A percentile compares a stretch with the other conserved stretches of the same genome.
Evolutionary conservation across 2,113 vertebrate species (phyloP).

Genomic region (Callaeas wilsoni): DNA sequence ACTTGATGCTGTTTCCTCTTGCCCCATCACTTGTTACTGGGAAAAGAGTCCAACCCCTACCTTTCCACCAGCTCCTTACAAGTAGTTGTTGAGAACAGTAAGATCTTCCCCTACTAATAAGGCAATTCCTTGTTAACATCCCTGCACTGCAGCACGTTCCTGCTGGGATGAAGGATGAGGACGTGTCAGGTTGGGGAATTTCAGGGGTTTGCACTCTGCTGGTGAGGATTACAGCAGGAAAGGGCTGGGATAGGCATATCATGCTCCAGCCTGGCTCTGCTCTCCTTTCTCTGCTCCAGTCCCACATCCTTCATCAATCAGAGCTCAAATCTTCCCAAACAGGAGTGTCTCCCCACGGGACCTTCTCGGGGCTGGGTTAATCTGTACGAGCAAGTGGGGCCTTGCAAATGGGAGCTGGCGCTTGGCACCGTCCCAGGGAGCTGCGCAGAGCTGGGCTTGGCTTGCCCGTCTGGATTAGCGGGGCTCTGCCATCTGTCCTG

Average conservation of each 20-base stretch:
- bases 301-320: background rate
- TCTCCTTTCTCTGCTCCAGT: background rate
- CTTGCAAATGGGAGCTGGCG: background rate
- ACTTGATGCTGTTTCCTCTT: background rate
- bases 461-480: background rate
- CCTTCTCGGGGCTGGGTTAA: background rate
- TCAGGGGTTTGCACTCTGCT: background rate
- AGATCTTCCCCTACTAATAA: background rate
- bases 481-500: slow-evolving; percentile 46
- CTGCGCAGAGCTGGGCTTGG: background rate
- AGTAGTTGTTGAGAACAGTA: background rate
- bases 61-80: background rate
- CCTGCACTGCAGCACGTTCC: rapidly evolving
- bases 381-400: background rate
- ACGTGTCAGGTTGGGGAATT: background rate
- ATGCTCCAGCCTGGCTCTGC: background rate
- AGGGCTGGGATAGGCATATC: rapidly evolving
- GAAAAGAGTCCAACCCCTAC: background rate
- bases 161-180: background rate
- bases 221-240: background rate
- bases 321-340: background rate
- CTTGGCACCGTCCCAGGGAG: background rate
- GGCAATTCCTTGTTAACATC: background rate
- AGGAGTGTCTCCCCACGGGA: background rate
- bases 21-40: background rate